Conservation (phyloP, 2,888 invertebrate genomes). For the Hybos culiciformis region DNA sequence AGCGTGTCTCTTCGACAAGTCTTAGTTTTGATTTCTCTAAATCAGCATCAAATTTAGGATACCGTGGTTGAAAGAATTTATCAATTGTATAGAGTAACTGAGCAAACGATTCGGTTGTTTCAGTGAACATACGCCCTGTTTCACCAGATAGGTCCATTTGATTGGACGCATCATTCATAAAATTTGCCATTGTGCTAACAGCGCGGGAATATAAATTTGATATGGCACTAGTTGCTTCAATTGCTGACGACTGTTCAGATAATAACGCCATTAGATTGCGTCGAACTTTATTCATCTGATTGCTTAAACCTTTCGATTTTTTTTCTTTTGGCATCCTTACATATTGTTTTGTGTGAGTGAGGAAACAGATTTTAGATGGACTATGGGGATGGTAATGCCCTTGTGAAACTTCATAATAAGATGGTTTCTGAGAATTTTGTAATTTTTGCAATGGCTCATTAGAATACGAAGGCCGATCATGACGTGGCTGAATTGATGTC, state of each 20-base stretch:
- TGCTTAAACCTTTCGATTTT: too few species aligned
- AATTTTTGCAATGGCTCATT: too few species aligned
- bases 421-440: too few species aligned
- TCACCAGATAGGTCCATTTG: background rate
- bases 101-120: constrained; percentile 5
- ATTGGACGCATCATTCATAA: constrained; percentile 1
- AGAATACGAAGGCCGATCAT: too few species aligned
- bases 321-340: too few species aligned
- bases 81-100: constrained; percentile 4
- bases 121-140: constrained; percentile 4
- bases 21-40: constrained; percentile 3
- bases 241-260: background rate
- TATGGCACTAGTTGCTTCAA: constrained; percentile 2
- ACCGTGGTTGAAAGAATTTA: constrained; percentile 1
- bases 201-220: constrained; percentile 2
- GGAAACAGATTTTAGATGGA: too few species aligned
- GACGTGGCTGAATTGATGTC: too few species aligned
- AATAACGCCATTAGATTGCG: background rate
- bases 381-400: too few species aligned
- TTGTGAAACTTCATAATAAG: too few species aligned
- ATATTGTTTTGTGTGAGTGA: too few species aligned
- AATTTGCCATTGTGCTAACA: background rate
- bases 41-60: constrained; percentile 5
- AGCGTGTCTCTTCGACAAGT: constrained; percentile 6
- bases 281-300: too few species aligned